phyloP scores from a whole-genome alignment of 2,797 vertebrate genomes.

The Scyliorhinus canicula region DNA sequence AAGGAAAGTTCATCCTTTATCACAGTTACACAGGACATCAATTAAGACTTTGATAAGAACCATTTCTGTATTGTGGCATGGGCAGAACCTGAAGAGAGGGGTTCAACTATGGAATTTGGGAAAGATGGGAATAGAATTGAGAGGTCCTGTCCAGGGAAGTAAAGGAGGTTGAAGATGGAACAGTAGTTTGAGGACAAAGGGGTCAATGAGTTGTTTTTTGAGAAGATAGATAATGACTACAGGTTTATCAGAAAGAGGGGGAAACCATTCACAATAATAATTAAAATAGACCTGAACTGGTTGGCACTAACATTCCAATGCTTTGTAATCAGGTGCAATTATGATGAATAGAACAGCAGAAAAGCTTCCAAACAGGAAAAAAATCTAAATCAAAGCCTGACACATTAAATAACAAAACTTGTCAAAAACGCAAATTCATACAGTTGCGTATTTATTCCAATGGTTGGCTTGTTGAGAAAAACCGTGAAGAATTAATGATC shows the following conservation, averaged over 20 bases:
- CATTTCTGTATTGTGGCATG: no score
- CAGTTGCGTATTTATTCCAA: background rate
- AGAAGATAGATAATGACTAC: no score
- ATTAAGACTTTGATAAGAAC: no score
- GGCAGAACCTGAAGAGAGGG: no score
- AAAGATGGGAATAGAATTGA: no score
- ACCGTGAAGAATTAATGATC: background rate
- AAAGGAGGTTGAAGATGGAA: no score
- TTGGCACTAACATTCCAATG: background rate
- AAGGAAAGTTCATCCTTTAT: background rate
- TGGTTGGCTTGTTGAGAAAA: background rate
- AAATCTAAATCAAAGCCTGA: background rate
- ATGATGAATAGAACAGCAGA: background rate
- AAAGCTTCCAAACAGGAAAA: background rate
- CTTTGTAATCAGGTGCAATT: background rate
- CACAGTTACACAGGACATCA: no score
- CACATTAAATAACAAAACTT: background rate
- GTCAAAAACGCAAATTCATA: background rate
- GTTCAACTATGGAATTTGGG: no score
- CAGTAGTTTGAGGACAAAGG: no score
- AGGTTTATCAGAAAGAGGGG: no score
- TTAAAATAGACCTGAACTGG: background rate
- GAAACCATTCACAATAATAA: background rate
- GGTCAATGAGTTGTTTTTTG: no score
- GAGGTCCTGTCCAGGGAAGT: no score